A percentile compares a stretch with the other conserved stretches of the same genome.
phyloP scores from a whole-genome alignment of 2,113 vertebrate species.

The Xiphorhynchus elegans region DNA sequence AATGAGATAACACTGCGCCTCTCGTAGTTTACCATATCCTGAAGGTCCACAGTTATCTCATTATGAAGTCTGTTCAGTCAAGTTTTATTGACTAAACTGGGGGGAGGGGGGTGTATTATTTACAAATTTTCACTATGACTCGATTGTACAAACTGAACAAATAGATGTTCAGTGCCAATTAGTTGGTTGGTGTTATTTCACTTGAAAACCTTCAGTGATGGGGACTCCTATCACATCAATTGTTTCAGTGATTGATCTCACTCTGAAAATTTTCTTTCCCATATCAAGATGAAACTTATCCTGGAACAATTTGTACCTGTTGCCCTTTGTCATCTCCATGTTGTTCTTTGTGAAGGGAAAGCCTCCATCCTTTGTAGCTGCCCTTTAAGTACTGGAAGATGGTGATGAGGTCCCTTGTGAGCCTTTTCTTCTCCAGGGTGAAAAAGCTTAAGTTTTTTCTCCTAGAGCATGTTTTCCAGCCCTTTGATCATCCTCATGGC shows the following conservation, averaged over 20 bases:
- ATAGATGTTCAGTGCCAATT: neutral
- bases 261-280: neutral
- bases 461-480: neutral
- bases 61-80: neutral
- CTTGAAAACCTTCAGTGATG: neutral
- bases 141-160: neutral
- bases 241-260: neutral
- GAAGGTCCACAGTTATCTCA: neutral
- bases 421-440: neutral
- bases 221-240: neutral
- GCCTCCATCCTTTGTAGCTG: neutral
- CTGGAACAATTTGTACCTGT: neutral
- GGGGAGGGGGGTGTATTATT: neutral
- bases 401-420: neutral
- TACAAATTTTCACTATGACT: neutral
- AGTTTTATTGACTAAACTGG: neutral
- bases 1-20: constrained; percentile 18
- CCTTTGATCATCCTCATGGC: neutral
- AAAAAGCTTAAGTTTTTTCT: neutral
- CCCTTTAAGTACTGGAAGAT: neutral
- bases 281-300: neutral
- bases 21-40: neutral
- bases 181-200: neutral
- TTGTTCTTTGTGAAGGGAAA: neutral
- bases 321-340: neutral